Evolutionary conservation across 2,113 vertebrate genomes (phyloP).

Genomic region (Hyperopisus bebe): DNA sequence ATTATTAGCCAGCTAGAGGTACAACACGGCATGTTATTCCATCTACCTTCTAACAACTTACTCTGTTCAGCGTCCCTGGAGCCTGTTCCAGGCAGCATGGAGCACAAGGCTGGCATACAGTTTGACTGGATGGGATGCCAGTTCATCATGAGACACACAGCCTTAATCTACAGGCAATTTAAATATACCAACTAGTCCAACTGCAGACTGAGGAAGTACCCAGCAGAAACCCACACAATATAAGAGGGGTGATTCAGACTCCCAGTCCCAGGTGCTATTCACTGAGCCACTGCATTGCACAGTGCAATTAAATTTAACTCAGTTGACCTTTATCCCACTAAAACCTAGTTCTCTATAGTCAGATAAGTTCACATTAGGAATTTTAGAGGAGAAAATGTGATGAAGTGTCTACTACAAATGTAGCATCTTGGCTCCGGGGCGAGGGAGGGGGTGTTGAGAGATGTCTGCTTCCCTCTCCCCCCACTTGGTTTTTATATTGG

Average conservation of each 20-base stretch:
- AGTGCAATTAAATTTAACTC: background rate
- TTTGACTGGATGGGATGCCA: background rate
- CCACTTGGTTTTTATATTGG: background rate
- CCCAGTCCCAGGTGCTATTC: background rate
- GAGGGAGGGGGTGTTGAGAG: background rate
- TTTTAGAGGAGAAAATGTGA: background rate
- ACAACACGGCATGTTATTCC: background rate
- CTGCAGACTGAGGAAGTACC: background rate
- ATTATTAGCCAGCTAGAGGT: background rate
- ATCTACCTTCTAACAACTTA: background rate
- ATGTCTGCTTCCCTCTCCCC: background rate
- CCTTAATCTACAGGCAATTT: background rate
- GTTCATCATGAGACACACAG: background rate
- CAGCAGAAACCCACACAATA: background rate
- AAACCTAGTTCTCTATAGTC: background rate
- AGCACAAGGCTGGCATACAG: background rate
- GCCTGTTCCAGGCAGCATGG: background rate
- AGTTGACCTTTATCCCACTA: background rate
- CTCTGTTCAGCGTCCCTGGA: background rate
- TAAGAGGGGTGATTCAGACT: background rate
- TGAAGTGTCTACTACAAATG: background rate
- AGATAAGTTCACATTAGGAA: background rate
- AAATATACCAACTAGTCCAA: background rate
- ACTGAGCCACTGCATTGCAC: background rate
- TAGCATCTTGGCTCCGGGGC: background rate